Evolutionary conservation across 2,888 invertebrate genomes (phyloP).

Genomic region (Sinopyrophorus schimmeli): DNA sequence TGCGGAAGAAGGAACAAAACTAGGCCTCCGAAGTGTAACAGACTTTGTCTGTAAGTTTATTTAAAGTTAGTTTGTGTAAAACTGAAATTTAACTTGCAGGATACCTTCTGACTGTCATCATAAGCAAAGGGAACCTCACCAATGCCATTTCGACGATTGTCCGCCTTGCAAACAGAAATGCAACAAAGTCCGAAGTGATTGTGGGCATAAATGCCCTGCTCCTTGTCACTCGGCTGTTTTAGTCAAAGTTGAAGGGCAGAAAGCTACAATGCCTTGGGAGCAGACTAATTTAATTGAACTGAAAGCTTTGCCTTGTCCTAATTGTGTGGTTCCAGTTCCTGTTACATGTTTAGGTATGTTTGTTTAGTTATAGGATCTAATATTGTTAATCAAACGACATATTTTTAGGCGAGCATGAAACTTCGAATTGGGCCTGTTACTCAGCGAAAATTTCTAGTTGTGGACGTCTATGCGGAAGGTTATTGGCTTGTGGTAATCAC

Average conservation of each 20-base stretch:
- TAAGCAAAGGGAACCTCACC: slow-evolving; percentile 68
- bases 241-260: slow-evolving; percentile 61
- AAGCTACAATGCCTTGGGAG: slow-evolving; percentile 71
- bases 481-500: slow-evolving; percentile 79
- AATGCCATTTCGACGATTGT: slow-evolving; percentile 83
- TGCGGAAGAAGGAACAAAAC: slow-evolving; percentile 81
- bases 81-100: too few species aligned
- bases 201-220: slow-evolving; percentile 71
- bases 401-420: slow-evolving; percentile 70
- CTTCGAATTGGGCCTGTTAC: slow-evolving; percentile 68
- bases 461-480: slow-evolving; percentile 73
- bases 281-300: slow-evolving; percentile 54
- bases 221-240: slow-evolving; percentile 78
- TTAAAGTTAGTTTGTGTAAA: too few species aligned
- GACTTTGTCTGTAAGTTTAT: slow-evolving; percentile 66
- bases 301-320: slow-evolving; percentile 68
- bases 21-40: slow-evolving; percentile 77
- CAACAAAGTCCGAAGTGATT: slow-evolving; percentile 59
- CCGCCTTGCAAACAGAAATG: slow-evolving; percentile 82
- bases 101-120: slow-evolving; percentile 86
- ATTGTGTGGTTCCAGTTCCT: slow-evolving; percentile 70
- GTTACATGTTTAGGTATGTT: slow-evolving; percentile 65
- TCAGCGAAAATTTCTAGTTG: slow-evolving; percentile 75
- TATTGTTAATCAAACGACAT: neutral
- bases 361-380: neutral